Evolutionary conservation across 2,113 vertebrate genomes (phyloP).

Genomic region (Dasyornis broadbenti): DNA sequence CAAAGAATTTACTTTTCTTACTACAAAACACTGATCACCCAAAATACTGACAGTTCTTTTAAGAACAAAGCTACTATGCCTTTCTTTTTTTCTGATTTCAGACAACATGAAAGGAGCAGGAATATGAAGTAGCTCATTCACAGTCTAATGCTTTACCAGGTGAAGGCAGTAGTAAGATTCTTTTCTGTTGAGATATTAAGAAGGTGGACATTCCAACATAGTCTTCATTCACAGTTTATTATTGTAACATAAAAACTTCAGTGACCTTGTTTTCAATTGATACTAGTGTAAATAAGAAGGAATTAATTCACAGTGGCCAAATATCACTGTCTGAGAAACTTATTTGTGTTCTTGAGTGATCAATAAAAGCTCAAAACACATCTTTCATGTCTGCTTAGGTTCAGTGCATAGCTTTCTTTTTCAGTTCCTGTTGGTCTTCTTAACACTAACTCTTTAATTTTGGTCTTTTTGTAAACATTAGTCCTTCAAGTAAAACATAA

Average conservation of each 20-base stretch:
- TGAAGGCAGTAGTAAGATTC: not conserved
- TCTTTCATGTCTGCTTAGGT: not conserved
- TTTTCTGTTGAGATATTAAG: not conserved
- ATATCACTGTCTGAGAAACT: not conserved
- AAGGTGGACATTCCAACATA: accelerated
- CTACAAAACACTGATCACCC: not conserved
- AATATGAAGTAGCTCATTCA: not conserved
- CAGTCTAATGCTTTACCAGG: not conserved
- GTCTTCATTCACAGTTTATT: not conserved
- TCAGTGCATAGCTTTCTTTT: not conserved
- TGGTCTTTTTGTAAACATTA: not conserved
- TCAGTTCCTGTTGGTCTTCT: not conserved
- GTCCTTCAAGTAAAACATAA: not conserved
- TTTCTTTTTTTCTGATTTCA: not conserved
- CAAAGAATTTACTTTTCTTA: not conserved
- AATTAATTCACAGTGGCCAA: not conserved
- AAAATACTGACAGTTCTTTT: not conserved
- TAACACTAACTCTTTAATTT: not conserved
- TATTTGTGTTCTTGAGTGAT: not conserved
- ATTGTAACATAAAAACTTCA: not conserved
- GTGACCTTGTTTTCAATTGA: not conserved
- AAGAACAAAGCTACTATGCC: not conserved
- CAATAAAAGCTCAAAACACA: not conserved
- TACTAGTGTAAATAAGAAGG: not conserved
- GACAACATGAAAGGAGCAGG: not conserved